Conservation (phyloP, 1,140 invertebrate genomes). For the Sipha flava region DNA sequence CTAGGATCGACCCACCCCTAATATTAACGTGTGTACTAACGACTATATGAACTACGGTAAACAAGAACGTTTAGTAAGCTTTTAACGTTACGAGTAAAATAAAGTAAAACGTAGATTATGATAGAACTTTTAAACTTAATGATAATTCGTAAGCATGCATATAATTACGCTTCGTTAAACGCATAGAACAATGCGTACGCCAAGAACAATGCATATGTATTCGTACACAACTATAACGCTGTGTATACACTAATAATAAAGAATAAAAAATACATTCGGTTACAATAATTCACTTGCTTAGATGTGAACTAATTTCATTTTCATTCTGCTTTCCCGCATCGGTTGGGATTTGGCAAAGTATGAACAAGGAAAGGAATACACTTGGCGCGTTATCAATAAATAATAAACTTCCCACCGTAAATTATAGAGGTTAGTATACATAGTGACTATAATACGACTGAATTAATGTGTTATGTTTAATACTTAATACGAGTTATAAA, state of each 20-base stretch:
- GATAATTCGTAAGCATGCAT: no score
- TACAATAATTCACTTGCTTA: background rate
- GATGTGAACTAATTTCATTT: background rate
- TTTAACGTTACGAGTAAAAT: background rate
- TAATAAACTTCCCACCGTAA: background rate
- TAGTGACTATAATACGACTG: no score
- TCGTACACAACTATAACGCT: no score
- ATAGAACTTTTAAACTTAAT: no score
- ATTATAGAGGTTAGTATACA: background rate
- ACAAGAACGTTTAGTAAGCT: background rate
- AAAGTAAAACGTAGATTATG: background rate
- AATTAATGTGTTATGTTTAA: no score
- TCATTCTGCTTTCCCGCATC: background rate
- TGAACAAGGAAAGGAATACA: background rate
- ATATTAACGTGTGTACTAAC: background rate
- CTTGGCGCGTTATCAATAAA: background rate
- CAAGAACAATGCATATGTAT: no score
- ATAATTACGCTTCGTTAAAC: no score
- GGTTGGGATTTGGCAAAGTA: background rate
- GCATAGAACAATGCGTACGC: no score
- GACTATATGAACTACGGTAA: background rate
- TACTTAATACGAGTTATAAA: no score
- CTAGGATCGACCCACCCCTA: no score
- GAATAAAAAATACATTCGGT: no score
- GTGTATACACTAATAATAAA: no score